A percentile compares a stretch with the other conserved stretches of the same genome.
These are phyloP conservation scores for Microchirus variegatus DNA, from an alignment of 2,797 vertebrate species.

Conservation along the genomic window DNA sequence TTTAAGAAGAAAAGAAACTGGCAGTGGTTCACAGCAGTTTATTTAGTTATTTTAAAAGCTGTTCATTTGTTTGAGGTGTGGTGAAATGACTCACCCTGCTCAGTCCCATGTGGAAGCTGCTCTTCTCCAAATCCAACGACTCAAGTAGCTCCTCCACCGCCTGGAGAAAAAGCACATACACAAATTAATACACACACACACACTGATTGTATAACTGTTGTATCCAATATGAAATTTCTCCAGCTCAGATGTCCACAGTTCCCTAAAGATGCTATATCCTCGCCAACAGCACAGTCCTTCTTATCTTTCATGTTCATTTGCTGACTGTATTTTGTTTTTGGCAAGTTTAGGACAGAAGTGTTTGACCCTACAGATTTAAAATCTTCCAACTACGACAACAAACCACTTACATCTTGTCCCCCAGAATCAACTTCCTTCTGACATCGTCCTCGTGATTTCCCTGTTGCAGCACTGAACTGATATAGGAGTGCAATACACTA, in stretches of 20 bases:
- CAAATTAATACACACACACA: slow-evolving; percentile 19
- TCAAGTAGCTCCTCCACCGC: slow-evolving; percentile 97
- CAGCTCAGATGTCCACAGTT: slow-evolving; percentile 20
- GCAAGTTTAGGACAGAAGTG: slow-evolving; percentile 11
- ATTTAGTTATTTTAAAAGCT: slow-evolving; percentile 39
- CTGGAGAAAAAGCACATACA: slow-evolving; percentile 74
- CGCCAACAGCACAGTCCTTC: too few species aligned
- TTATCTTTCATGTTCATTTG: too few species aligned
- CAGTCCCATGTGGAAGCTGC: slow-evolving; percentile 95
- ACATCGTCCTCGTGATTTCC: slow-evolving; percentile 48
- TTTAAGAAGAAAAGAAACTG: slow-evolving; percentile 8
- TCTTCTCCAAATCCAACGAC: slow-evolving; percentile 95
- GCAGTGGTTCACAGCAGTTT: slow-evolving; percentile 38
- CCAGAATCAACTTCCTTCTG: slow-evolving; percentile 50
- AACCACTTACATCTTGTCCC: slow-evolving; percentile 26
- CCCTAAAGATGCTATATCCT: neutral
- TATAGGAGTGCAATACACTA: too few species aligned
- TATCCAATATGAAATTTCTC: too few species aligned
- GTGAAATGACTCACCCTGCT: slow-evolving; percentile 87
- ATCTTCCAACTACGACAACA: slow-evolving; percentile 15
- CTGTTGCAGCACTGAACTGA: slow-evolving; percentile 25
- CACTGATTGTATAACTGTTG: neutral
- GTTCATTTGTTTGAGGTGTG: slow-evolving; percentile 35
- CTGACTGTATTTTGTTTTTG: too few species aligned
- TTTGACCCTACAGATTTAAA: slow-evolving; percentile 19